Evolutionary conservation across 2,113 vertebrate species (phyloP).

Genomic region (Melanocharis versteri): DNA sequence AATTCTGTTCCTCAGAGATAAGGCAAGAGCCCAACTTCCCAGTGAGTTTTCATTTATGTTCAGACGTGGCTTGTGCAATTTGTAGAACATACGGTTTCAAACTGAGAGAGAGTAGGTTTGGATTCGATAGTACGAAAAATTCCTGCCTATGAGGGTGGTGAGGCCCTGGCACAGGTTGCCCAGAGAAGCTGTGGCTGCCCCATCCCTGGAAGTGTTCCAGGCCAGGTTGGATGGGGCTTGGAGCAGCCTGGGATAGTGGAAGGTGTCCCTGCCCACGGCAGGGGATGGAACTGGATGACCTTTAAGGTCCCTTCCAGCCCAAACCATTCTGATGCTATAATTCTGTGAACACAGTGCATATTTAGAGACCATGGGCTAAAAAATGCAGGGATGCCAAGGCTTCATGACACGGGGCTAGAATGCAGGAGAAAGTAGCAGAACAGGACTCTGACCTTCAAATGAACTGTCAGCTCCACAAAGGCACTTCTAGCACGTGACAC

Average conservation of each 20-base stretch:
- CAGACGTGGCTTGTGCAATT: background rate
- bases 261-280: background rate
- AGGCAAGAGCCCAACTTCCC: background rate
- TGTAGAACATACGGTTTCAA: background rate
- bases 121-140: background rate
- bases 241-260: background rate
- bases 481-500: background rate
- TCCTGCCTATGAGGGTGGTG: rapidly evolving
- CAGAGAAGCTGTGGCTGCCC: background rate
- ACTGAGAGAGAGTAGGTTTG: background rate
- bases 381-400: background rate
- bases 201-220: background rate
- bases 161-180: rapidly evolving
- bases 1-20: background rate
- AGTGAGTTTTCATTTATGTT: background rate
- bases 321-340: background rate
- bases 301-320: background rate
- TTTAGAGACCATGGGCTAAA: background rate
- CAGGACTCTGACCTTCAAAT: background rate
- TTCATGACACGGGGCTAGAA: background rate
- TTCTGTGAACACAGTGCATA: rapidly evolving
- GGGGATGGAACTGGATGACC: rapidly evolving
- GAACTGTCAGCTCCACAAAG: background rate
- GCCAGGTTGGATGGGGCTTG: rapidly evolving
- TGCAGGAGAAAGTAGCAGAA: background rate